phyloP scores from a whole-genome alignment of 2,797 vertebrate genomes.

The Bovichtus variegatus region DNA sequence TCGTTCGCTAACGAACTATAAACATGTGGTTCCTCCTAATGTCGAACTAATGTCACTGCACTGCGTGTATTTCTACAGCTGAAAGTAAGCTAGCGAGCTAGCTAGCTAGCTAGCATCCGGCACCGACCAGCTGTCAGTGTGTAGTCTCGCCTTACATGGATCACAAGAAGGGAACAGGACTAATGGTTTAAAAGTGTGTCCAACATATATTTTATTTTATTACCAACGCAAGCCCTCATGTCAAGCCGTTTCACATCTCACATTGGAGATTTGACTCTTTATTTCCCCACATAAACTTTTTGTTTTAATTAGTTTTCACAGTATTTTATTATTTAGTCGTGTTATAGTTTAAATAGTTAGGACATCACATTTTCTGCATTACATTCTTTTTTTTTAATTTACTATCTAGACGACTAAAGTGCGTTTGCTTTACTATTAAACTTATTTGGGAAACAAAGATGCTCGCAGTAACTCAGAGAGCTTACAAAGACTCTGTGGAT shows the following conservation, averaged over 20 bases:
- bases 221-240: no score
- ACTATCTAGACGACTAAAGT: background rate
- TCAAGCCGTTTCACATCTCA: no score
- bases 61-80: background rate
- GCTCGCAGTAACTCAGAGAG: background rate
- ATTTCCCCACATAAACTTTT: no score
- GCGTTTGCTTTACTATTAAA: background rate
- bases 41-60: no score
- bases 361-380: no score
- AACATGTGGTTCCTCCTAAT: background rate
- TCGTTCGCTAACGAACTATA: background rate
- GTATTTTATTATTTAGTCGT: no score
- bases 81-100: background rate
- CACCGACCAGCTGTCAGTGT: background rate
- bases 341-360: background rate
- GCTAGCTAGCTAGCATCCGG: conserved; percentile 22
- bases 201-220: background rate
- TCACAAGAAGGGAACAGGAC: background rate
- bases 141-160: conserved; percentile 41
- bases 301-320: background rate
- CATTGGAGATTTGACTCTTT: background rate
- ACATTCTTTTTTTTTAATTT: background rate
- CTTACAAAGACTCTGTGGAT: background rate
- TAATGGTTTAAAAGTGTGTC: background rate
- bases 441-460: background rate